Evolutionary conservation across 2,888 invertebrate species (phyloP), one percentile per base, ranked within the genome.

Genomic region (Podotricha telesiphe): DNA sequence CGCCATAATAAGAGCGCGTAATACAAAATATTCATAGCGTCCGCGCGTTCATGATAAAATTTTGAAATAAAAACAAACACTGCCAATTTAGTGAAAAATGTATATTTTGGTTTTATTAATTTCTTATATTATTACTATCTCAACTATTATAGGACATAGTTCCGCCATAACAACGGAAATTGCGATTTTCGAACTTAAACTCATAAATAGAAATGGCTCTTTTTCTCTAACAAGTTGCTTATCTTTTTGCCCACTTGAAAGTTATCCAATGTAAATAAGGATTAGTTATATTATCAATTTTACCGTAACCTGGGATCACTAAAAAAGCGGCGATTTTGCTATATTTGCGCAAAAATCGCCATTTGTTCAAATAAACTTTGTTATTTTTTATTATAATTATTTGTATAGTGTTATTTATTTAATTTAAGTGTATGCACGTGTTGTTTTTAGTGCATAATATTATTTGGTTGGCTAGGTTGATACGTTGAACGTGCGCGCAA

Each of bases 231-330:
- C 82, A 86, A 81, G 75, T 77, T 74, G 77, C 87, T 91, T 91
- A 91, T 91, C 91, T 78, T 79, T 75, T 70, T 80, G 82, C 81
- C 86, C 91, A 91, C 91, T 91, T 88, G 85, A 91, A 82, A 72
- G 83, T 86, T 88, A 84, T 83, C 82, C 84, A 86, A 76, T 88
- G 90, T 82, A 89, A 91, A 91, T 83, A 91, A 82, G 88, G 90
- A 90, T 91, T 88, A 89, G 82, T 79, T 78, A 78, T 78, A 86
- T 89, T 90, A 91, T 91, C 91, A 89, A 86, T 89, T 87, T 87
- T 86, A 88, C 84, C 87, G 75, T 82, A 66, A 79, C 75, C 81
- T 82, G 82, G 82, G 86, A 88, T 84, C 78, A 82, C 86, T 88
- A 87, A 85, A 68, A 80, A 80, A 83, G 80, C 79, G 78, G 72